Base-by-base conservation (phyloP, 2,888 invertebrate genomes). In the Spisula subtruncata region DNA sequence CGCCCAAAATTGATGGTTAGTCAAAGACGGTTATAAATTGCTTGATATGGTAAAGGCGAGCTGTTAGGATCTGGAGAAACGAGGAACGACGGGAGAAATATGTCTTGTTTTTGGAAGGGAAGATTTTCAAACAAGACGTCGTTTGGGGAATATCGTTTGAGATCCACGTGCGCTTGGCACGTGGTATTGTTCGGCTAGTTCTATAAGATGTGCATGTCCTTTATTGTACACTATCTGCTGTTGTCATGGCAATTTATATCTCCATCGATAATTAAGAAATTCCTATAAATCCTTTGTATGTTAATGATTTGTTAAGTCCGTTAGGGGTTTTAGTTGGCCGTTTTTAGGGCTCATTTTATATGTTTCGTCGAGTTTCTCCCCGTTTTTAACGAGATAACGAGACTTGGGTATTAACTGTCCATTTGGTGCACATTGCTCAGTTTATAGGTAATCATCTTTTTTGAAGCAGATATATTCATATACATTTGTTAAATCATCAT, bases 1-100 rank as follows among this genome's bases (percentile, higher is more conserved):
- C 89, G 81, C 88, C 89, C 79, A 88, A 91, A 89, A 91, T 89
- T 91, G 91, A 91, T 89, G 91, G 91, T 89, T 91, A 87, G 91
- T 85, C 91, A 87, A 91, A 87, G 82, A 86, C 83, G 85, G 91
- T 83, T 86, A 90, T 90, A 86, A 90, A 90, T 90, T 83, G 90
- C 81, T 88, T 86, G 88, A 90, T 90, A 90, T 81, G 90, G 83
- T 88, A 86, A 87, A 79, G 83, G 71, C 71, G 75, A 83, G 85
- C 80, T 84, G 86, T 85, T 79, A 85, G 85, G 80, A 79, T 80
- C 54, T 46, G 46, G 79, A 79, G 56, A 56, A 85, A 85, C n/a
- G 35, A 20, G 84, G 84, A 71, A 32, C 48, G 84, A 84, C 51
- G 48, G 32, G 48, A 81, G 83, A 82, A 66, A 25, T 66, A 66